Conservation (phyloP, 2,888 invertebrate genomes). For the Eurytoma californica region DNA sequence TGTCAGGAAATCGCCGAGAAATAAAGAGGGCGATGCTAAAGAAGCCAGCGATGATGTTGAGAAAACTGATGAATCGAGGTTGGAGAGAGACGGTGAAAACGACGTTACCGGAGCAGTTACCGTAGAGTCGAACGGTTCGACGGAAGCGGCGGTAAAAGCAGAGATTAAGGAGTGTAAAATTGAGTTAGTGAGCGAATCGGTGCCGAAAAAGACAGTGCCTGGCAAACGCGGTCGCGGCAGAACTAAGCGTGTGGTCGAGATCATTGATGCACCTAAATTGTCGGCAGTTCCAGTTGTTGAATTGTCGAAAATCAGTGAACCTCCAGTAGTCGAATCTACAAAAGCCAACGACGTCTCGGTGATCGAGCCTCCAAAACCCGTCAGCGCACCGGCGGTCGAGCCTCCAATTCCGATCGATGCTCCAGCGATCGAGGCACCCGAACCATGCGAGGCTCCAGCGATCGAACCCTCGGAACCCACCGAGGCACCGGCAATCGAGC, state of each 20-base stretch:
- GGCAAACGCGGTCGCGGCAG: constrained; percentile 61
- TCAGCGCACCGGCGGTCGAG: no score
- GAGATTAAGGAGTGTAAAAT: constrained; percentile 1
- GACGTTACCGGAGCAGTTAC: not conserved
- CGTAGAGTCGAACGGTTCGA: not conserved
- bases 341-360: no score
- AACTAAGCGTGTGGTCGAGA: constrained; percentile 46
- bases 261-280: not conserved
- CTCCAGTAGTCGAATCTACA: no score
- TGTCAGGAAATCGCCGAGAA: constrained; percentile 66
- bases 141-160: not conserved
- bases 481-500: no score
- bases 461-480: no score
- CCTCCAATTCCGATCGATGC: no score
- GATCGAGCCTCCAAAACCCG: no score
- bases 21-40: constrained; percentile 45
- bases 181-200: not conserved
- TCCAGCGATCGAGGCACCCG: no score
- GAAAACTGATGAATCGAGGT: constrained; percentile 13
- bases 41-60: constrained; percentile 28
- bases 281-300: no score
- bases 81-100: not conserved
- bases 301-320: no score
- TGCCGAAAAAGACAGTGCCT: constrained; percentile 38
- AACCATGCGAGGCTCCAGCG: no score